phyloP scores from a whole-genome alignment of 2,888 invertebrate species.

The Stratiomys singularior region DNA sequence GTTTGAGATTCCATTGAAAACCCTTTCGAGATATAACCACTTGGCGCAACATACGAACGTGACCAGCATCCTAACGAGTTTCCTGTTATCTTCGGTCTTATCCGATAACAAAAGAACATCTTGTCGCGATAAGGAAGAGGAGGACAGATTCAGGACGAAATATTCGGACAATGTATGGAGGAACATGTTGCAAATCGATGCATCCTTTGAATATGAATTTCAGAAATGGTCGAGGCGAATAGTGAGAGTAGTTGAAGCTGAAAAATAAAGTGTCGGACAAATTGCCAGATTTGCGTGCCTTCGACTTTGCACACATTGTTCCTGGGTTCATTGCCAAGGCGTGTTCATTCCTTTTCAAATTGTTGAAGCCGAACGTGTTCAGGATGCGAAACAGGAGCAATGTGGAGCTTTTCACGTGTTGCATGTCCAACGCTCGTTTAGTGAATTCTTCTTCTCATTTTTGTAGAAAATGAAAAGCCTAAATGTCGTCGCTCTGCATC shows the following conservation, averaged over 20 bases:
- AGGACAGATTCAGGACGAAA: neutral
- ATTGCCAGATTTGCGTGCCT: neutral
- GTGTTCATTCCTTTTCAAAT: too few relatives aligned
- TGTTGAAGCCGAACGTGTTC: too few relatives aligned
- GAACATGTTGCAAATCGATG: neutral
- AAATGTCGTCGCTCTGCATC: too few relatives aligned
- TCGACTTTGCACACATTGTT: too few relatives aligned
- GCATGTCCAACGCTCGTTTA: too few relatives aligned
- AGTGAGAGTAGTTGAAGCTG: neutral
- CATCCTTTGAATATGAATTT: neutral
- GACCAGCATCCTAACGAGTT: neutral
- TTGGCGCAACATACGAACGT: neutral
- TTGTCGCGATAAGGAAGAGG: neutral
- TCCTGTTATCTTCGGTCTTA: neutral
- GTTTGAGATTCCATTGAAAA: neutral
- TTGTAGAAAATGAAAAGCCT: too few relatives aligned
- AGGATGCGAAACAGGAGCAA: too few relatives aligned
- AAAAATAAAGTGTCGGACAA: neutral
- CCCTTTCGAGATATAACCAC: conserved; percentile 10
- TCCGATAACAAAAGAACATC: neutral
- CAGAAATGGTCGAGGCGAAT: neutral
- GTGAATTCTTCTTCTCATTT: too few relatives aligned
- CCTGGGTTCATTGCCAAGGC: too few relatives aligned
- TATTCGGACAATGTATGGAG: neutral
- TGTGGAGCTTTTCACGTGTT: too few relatives aligned